These are phyloP conservation scores for Caenorhabditis panamensis DNA, from an alignment of 2,888 invertebrate species.

Conservation along the genomic window DNA sequence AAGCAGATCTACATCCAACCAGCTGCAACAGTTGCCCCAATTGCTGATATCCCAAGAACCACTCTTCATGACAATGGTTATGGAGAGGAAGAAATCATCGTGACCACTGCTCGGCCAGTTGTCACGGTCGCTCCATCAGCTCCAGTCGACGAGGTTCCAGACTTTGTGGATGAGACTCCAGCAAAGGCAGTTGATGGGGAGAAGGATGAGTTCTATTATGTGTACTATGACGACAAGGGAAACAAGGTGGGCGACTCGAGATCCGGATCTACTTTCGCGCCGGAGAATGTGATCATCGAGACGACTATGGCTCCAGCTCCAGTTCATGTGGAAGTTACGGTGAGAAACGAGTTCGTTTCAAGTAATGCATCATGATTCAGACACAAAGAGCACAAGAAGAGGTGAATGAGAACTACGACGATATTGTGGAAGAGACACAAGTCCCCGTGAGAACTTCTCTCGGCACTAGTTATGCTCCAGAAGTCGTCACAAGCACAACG, in stretches of 20 bases:
- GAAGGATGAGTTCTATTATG: slow-evolving; percentile 60
- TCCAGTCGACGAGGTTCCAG: slow-evolving; percentile 48
- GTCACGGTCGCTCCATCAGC: slow-evolving; percentile 4
- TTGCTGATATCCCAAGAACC: slow-evolving; percentile 28
- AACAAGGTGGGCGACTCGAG: slow-evolving; percentile 60
- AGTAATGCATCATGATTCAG: neutral
- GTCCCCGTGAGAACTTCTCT: slow-evolving; percentile 43
- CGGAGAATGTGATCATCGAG: slow-evolving; percentile 43
- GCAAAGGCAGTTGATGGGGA: slow-evolving; percentile 29
- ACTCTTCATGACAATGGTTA: slow-evolving; percentile 53
- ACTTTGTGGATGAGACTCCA: slow-evolving; percentile 36
- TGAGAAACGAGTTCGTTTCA: neutral
- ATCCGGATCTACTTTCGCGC: slow-evolving; percentile 56
- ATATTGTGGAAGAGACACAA: slow-evolving; percentile 51
- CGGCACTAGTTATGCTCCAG: slow-evolving; percentile 27
- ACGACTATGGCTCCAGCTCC: slow-evolving; percentile 29
- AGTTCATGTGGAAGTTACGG: slow-evolving; percentile 36
- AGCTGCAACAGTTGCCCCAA: slow-evolving; percentile 38
- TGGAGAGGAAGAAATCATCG: slow-evolving; percentile 34
- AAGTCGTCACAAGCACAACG: slow-evolving; percentile 42
- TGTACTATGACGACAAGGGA: slow-evolving; percentile 60
- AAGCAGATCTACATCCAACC: slow-evolving; percentile 42
- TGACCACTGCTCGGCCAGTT: slow-evolving; percentile 20
- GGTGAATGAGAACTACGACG: slow-evolving; percentile 51
- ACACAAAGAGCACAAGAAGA: slow-evolving; percentile 40